Percentiles rank a stretch among this genome's conserved stretches.
These are phyloP conservation scores for Arenicola marina DNA, from an alignment of 2,888 invertebrate genomes.

Conservation along the genomic window DNA sequence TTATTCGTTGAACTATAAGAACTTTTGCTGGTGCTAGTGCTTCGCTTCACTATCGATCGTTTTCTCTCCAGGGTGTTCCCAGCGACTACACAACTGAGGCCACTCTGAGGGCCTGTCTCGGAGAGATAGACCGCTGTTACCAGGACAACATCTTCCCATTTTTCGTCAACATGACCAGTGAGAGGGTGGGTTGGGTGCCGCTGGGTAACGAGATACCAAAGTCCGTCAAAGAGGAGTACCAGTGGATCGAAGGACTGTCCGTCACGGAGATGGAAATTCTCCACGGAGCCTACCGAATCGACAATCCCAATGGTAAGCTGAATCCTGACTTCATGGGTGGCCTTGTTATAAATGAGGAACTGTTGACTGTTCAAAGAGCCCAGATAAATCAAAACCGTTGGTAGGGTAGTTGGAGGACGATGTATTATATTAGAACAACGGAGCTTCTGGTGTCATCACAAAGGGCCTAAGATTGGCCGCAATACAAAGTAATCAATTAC, in stretches of 20 bases:
- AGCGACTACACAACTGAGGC: constrained; percentile 24
- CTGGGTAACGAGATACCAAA: constrained; percentile 28
- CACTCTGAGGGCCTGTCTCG: constrained; percentile 40
- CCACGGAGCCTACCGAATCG: constrained; percentile 38
- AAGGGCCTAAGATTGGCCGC: too few species aligned
- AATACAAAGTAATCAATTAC: too few species aligned
- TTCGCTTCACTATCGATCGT: too few species aligned
- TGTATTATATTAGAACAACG: too few species aligned
- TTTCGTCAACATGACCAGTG: constrained; percentile 40
- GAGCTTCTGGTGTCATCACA: too few species aligned
- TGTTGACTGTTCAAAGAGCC: too few species aligned
- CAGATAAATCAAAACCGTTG: too few species aligned
- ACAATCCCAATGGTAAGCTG: constrained; percentile 40
- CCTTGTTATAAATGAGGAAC: background rate
- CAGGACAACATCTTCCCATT: constrained; percentile 39
- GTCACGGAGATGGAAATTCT: constrained; percentile 46
- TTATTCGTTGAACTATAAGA: too few species aligned
- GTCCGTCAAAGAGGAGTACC: constrained; percentile 30
- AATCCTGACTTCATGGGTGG: background rate
- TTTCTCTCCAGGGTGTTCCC: constrained; percentile 14
- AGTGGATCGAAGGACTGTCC: constrained; percentile 38
- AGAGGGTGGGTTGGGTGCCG: constrained; percentile 42
- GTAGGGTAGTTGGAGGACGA: too few species aligned
- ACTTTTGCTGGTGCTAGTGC: too few species aligned
- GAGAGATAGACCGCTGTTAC: constrained; percentile 43